Percentiles rank a stretch among this genome's conserved stretches.
Evolutionary conservation across 2,113 vertebrate species (phyloP).

Genomic region (Dromiciops gliroides): DNA sequence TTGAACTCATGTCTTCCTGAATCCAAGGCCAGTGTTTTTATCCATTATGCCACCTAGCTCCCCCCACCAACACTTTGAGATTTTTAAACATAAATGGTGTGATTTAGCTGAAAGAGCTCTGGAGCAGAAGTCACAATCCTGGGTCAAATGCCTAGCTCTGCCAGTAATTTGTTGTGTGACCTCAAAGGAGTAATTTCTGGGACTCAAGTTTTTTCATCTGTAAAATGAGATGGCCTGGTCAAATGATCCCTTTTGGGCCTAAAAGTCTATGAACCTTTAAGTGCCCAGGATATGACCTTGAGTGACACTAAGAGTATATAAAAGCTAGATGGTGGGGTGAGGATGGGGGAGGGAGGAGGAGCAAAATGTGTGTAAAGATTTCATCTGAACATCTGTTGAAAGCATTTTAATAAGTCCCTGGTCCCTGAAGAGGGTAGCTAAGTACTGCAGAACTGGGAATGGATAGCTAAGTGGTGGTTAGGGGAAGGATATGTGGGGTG

Average conservation of each 20-base stretch:
- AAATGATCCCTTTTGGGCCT: not conserved
- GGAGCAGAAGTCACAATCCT: not conserved
- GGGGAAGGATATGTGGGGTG: rapidly evolving
- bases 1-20: no score
- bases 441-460: not conserved
- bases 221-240: not conserved
- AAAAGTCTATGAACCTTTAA: not conserved
- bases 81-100: not conserved
- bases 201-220: not conserved
- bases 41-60: no score
- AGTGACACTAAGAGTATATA: not conserved
- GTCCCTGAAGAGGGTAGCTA: not conserved
- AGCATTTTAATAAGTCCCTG: not conserved
- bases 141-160: not conserved
- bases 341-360: not conserved
- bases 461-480: not conserved
- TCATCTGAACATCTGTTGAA: not conserved
- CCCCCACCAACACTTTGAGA: not conserved
- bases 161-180: not conserved
- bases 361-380: not conserved
- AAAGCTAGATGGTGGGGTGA: not conserved
- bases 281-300: not conserved
- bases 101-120: not conserved
- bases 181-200: not conserved
- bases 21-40: no score